A percentile compares a stretch with the other conserved stretches of the same genome.
These are phyloP conservation scores for Phenganax stokvisi DNA, from an alignment of 92 coral and sea anemone genomes.

Conservation along the genomic window DNA sequence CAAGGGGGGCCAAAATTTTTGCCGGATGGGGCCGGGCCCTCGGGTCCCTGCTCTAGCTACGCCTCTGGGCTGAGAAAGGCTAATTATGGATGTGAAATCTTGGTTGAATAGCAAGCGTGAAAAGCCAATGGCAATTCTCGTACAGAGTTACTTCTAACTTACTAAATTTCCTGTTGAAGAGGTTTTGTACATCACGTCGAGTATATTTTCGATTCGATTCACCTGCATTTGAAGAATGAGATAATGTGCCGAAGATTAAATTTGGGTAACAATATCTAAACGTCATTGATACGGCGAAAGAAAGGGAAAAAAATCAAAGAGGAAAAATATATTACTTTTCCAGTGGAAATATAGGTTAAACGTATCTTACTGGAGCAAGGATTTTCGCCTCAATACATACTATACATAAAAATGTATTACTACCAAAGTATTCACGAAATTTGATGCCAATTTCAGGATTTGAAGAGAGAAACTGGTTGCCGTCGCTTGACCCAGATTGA, in stretches of 20 bases:
- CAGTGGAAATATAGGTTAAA: conserved; percentile 12
- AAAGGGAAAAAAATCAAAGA: no score
- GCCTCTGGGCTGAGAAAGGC: no score
- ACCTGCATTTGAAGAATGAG: not conserved
- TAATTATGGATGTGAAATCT: no score
- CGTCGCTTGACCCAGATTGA: conserved; percentile 11
- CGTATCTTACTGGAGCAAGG: not conserved
- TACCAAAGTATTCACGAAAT: conserved; percentile 22
- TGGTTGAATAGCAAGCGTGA: no score
- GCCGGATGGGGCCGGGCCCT: no score
- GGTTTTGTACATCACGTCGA: conserved; percentile 40
- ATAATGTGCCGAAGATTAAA: conserved; percentile 30
- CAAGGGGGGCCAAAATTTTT: no score
- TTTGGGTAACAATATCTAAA: conserved; percentile 15
- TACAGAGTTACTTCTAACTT: not conserved
- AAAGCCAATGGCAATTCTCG: no score
- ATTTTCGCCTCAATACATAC: not conserved
- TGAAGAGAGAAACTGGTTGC: conserved; percentile 14
- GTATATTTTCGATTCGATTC: conserved; percentile 4
- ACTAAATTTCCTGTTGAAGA: conserved; percentile 48
- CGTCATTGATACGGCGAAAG: conserved; percentile 27
- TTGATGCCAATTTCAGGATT: conserved; percentile 14
- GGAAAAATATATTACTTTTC: conserved; percentile 5
- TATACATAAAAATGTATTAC: not conserved
- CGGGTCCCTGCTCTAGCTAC: no score